These are phyloP conservation scores for Epizoanthus ramosus DNA, from an alignment of 92 coral and sea anemone species.

Conservation along the genomic window DNA sequence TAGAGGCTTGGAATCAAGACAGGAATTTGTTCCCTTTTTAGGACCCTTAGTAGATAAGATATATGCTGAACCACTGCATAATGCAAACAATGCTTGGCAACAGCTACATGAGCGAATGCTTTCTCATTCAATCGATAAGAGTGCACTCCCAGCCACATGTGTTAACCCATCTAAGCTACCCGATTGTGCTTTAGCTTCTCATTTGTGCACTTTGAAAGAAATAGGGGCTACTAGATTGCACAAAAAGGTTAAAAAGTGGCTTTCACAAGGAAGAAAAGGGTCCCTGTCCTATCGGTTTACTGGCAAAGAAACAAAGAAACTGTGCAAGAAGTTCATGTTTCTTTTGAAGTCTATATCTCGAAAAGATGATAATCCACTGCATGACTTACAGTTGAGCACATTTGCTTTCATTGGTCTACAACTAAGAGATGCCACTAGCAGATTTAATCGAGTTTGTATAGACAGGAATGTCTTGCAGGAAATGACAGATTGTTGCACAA, in stretches of 20 bases:
- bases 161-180: conserved; percentile 39
- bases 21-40: conserved; percentile 59
- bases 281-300: conserved; percentile 57
- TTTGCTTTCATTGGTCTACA: conserved; percentile 43
- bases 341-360: conserved; percentile 30
- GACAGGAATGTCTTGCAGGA: conserved; percentile 51
- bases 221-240: conserved; percentile 37
- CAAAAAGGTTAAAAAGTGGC: conserved; percentile 53
- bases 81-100: conserved; percentile 74
- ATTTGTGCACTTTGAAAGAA: conserved; percentile 23
- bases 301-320: conserved; percentile 59
- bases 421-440: conserved; percentile 64
- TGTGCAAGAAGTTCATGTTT: conserved; percentile 58
- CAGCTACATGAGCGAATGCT: conserved; percentile 50
- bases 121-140: conserved; percentile 37
- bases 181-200: conserved; percentile 32
- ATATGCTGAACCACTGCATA: conserved; percentile 67
- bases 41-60: conserved; percentile 55
- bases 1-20: conserved; percentile 51
- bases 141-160: conserved; percentile 51
- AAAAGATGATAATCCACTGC: too few relatives aligned
- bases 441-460: conserved; percentile 47
- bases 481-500: too few relatives aligned
- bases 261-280: conserved; percentile 54
- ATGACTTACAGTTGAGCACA: too few relatives aligned